A percentile compares a stretch with the other conserved stretches of the same genome.
These are phyloP conservation scores for Silurus lanzhouensis DNA, from an alignment of 2,797 vertebrate genomes.

Conservation along the genomic window DNA sequence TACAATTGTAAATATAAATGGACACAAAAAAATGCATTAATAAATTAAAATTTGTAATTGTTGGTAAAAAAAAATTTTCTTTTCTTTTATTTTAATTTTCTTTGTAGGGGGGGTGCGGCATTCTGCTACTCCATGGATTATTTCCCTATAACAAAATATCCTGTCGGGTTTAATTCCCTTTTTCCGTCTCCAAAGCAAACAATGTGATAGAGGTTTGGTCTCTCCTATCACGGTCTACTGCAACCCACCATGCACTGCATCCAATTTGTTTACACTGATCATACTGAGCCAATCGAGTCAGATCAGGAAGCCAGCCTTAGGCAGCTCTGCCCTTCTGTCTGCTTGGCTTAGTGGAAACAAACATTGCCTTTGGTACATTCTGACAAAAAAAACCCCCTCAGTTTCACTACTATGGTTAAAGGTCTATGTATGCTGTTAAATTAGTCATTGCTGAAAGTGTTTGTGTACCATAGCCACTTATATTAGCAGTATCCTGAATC, in stretches of 20 bases:
- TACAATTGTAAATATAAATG: too few relatives aligned
- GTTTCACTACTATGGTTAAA: conserved; percentile 19
- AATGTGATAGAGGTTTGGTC: not conserved
- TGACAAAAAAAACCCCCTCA: conserved; percentile 12
- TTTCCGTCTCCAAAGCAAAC: not conserved
- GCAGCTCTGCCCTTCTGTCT: conserved; percentile 51
- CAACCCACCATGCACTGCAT: conserved; percentile 20
- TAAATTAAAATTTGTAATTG: too few relatives aligned
- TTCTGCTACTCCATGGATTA: not conserved
- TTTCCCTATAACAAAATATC: not conserved
- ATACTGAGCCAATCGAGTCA: conserved; percentile 46
- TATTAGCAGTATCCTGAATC: not conserved
- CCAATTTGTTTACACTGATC: conserved; percentile 46
- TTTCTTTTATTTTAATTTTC: too few relatives aligned
- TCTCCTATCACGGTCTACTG: not conserved
- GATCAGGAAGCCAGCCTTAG: conserved; percentile 48
- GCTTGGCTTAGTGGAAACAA: conserved; percentile 49
- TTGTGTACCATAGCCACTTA: not conserved
- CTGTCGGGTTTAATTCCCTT: not conserved
- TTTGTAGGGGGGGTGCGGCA: not conserved
- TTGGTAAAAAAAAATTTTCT: too few relatives aligned
- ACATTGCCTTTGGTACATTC: conserved; percentile 40
- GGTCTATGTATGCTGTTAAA: not conserved
- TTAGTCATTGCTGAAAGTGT: not conserved
- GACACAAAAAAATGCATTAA: too few relatives aligned